Percentiles rank a stretch among this genome's conserved stretches.
Conservation (phyloP, 53 echinoderm and acorn worm genomes). For the Stichopus horrens region DNA sequence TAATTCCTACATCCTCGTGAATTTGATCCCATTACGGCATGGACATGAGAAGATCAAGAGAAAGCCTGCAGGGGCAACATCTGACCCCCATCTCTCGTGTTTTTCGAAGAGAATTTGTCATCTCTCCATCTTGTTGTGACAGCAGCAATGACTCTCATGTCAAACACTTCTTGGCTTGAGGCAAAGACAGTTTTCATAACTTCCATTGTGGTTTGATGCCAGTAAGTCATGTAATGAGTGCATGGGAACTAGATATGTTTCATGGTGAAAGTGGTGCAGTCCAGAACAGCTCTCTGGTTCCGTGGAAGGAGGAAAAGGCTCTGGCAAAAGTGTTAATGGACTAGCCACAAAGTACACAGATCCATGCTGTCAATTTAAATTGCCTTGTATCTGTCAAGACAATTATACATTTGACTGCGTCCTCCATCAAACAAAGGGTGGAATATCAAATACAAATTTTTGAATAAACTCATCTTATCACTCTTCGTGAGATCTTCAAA, state of each 20-base stretch:
- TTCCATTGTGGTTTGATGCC: background rate
- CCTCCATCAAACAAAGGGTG: too few species aligned
- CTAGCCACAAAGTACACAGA: too few species aligned
- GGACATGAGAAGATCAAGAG: background rate
- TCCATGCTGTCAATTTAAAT: too few species aligned
- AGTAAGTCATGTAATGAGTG: background rate
- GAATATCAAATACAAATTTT: too few species aligned
- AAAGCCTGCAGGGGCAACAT: background rate
- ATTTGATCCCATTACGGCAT: background rate
- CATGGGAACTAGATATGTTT: background rate
- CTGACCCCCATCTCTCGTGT: background rate
- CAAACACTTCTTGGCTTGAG: background rate
- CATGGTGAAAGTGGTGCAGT: background rate
- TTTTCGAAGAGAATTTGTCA: background rate
- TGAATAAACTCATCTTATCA: too few species aligned
- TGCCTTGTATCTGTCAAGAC: too few species aligned
- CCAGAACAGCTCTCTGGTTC: too few species aligned
- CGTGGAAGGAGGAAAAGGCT: too few species aligned
- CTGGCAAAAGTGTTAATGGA: too few species aligned
- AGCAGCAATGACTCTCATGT: background rate
- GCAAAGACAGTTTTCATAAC: background rate
- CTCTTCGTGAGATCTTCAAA: too few species aligned
- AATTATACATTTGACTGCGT: too few species aligned
- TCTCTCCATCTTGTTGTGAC: background rate
- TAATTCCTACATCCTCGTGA: constrained; percentile 6